Percentiles rank a stretch among this genome's conserved stretches.
phyloP scores from a whole-genome alignment of 2,888 invertebrate species.

The Monochamus alternatus region DNA sequence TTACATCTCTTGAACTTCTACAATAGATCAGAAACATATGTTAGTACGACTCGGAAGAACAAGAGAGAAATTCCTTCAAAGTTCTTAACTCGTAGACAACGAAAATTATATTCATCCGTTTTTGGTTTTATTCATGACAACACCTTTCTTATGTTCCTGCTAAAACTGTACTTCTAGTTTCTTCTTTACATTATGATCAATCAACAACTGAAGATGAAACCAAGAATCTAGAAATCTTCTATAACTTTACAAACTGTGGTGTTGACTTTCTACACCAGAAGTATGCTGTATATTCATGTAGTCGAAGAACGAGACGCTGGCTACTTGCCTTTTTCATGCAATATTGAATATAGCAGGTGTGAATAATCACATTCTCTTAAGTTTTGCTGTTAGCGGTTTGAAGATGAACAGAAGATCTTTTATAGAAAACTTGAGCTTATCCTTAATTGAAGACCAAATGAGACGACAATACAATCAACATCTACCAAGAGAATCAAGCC shows the following conservation, averaged over 20 bases:
- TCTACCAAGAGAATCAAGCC: neutral
- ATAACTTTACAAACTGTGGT: neutral
- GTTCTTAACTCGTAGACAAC: neutral
- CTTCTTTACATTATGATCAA: neutral
- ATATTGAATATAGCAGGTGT: conserved; percentile 9
- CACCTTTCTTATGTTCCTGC: neutral
- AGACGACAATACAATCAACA: neutral
- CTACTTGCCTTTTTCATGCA: neutral
- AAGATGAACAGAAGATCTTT: conserved; percentile 1
- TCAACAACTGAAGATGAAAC: neutral
- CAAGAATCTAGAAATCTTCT: neutral
- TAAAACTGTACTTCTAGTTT: neutral
- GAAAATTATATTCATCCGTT: neutral
- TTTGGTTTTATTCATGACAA: neutral
- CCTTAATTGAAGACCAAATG: neutral
- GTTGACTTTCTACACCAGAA: neutral
- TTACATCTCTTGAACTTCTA: neutral
- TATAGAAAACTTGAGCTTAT: neutral
- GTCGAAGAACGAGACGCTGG: neutral
- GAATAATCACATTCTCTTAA: neutral
- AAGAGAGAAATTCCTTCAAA: neutral
- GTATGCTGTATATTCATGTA: neutral
- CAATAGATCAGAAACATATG: neutral
- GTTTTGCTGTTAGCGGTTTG: neutral
- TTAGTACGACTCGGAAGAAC: neutral